phyloP scores from a whole-genome alignment of 2,113 vertebrate species.

The Leucopsar rothschildi region DNA sequence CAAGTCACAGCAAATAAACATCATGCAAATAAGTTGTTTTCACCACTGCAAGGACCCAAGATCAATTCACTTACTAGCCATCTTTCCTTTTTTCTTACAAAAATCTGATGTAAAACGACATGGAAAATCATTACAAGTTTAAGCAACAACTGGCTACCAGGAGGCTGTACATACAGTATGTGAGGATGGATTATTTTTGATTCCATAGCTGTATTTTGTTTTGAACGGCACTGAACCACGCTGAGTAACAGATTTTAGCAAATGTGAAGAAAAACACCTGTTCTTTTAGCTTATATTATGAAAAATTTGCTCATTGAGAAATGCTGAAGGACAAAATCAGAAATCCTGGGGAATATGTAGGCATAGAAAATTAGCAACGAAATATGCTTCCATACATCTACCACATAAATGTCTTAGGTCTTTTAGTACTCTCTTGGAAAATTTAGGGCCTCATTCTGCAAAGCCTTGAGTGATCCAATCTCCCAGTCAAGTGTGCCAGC shows the following conservation, averaged over 20 bases:
- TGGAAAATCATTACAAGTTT: constrained; percentile 72
- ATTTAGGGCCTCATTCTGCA: not conserved
- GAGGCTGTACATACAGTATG: not conserved
- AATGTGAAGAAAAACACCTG: not conserved
- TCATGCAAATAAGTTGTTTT: constrained; percentile 73
- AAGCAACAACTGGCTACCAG: constrained; percentile 60
- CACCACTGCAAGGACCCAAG: constrained; percentile 72
- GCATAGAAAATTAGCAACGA: not conserved
- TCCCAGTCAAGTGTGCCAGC: not conserved
- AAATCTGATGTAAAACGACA: constrained; percentile 82
- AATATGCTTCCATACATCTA: not conserved
- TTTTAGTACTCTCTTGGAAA: not conserved
- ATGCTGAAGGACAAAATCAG: constrained; percentile 3
- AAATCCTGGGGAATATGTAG: not conserved
- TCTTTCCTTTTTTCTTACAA: constrained; percentile 93
- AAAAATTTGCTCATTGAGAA: not conserved
- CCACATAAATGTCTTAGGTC: not conserved
- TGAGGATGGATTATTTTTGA: not conserved
- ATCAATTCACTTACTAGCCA: constrained; percentile 87
- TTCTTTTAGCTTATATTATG: not conserved
- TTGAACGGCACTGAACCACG: not conserved
- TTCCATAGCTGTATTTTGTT: not conserved
- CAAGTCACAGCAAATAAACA: constrained; percentile 82
- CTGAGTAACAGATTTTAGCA: not conserved
- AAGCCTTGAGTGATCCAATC: not conserved